These are phyloP conservation scores for Belonocnema kinseyi DNA, from an alignment of 1,140 invertebrate genomes.

Conservation along the genomic window DNA sequence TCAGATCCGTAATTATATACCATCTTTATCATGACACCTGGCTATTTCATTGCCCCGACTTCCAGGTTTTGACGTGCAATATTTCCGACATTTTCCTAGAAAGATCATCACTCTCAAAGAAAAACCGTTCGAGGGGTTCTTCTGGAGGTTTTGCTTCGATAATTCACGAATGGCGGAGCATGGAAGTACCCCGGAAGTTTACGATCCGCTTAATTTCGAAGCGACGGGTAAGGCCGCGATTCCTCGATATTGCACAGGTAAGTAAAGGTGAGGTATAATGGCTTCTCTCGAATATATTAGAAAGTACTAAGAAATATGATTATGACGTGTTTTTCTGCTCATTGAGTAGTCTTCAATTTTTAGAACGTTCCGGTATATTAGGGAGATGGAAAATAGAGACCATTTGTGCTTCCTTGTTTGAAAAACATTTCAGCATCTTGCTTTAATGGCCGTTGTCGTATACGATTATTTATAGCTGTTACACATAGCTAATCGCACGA, in stretches of 20 bases:
- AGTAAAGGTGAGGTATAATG: slow-evolving; percentile 37
- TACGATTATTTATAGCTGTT: neutral
- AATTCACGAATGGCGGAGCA: slow-evolving; percentile 32
- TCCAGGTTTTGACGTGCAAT: neutral
- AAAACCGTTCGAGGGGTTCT: slow-evolving; percentile 27
- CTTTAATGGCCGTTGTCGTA: too few relatives aligned
- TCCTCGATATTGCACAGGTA: slow-evolving; percentile 10
- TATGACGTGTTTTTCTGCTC: slow-evolving; percentile 6
- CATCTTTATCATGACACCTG: neutral
- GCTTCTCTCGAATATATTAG: slow-evolving; percentile 42
- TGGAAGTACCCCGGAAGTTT: slow-evolving; percentile 44
- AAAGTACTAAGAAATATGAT: neutral
- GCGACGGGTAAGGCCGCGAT: slow-evolving; percentile 24
- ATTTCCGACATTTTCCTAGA: neutral
- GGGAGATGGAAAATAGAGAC: neutral
- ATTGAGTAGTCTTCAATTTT: neutral
- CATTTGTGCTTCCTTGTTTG: neutral
- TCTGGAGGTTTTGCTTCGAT: slow-evolving; percentile 36
- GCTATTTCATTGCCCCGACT: neutral
- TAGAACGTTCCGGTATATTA: neutral
- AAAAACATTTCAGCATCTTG: too few relatives aligned
- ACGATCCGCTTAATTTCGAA: slow-evolving; percentile 49
- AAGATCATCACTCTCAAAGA: neutral
- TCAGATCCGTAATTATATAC: too few relatives aligned
- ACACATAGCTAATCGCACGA: neutral